Evolutionary conservation across 2,113 vertebrate genomes (phyloP).

Genomic region (Nestor notabilis): DNA sequence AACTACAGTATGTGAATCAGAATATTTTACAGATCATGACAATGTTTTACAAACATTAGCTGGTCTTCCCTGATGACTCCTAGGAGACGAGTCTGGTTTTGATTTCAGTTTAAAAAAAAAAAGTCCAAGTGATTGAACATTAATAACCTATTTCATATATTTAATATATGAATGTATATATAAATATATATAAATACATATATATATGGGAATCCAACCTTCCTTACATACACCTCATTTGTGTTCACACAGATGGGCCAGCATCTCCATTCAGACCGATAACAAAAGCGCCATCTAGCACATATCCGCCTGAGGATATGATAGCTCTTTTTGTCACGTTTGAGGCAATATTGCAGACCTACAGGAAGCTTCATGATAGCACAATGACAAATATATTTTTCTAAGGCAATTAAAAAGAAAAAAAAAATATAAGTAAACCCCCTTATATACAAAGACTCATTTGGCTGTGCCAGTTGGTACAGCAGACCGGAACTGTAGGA

Average conservation of each 20-base stretch:
- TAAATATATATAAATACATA: not conserved
- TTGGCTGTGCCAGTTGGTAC: not conserved
- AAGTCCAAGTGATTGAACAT: not conserved
- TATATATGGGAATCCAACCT: not conserved
- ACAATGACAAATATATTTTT: not conserved
- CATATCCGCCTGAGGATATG: not conserved
- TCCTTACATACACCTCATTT: not conserved
- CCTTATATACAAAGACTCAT: not conserved
- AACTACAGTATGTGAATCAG: not conserved
- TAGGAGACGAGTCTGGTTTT: not conserved
- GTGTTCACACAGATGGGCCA: not conserved
- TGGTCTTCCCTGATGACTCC: not conserved
- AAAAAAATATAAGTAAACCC: not conserved
- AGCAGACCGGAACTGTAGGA: not conserved
- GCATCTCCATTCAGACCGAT: not conserved
- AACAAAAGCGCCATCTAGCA: not conserved
- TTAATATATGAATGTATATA: not conserved
- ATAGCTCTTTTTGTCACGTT: not conserved
- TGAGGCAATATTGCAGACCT: not conserved
- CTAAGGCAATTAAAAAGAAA: not conserved
- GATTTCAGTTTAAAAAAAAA: not conserved
- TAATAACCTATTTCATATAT: not conserved
- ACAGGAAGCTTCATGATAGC: not conserved
- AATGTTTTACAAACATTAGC: not conserved
- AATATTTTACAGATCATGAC: not conserved